Conservation (phyloP, 2,888 invertebrate species). For the Epinotia nisella region DNA sequence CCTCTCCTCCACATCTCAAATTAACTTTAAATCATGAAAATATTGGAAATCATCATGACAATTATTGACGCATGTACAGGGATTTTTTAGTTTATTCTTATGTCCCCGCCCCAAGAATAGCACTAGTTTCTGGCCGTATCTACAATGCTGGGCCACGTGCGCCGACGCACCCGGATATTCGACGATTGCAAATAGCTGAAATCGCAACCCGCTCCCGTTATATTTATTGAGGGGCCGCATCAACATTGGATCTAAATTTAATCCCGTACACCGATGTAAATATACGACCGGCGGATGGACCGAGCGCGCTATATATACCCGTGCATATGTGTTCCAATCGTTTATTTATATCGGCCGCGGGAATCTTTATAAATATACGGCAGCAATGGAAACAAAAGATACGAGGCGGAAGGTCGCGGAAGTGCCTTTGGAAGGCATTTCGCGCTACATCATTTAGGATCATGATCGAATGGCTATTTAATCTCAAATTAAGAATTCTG, state of each 20-base stretch:
- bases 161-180: conserved; percentile 45
- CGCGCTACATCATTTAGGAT: background rate
- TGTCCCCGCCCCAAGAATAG: too few species aligned
- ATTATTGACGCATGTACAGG: too few species aligned
- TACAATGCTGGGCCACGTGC: conserved; percentile 1
- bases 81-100: too few species aligned
- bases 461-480: too few species aligned
- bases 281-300: conserved; percentile 64
- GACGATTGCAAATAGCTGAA: conserved; percentile 48
- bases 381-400: conserved; percentile 61
- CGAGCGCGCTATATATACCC: conserved; percentile 50
- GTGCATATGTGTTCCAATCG: conserved; percentile 50
- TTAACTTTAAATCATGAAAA: too few species aligned
- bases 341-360: conserved; percentile 62
- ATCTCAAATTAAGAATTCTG: too few species aligned
- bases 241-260: conserved; percentile 71
- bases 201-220: conserved; percentile 45
- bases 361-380: conserved; percentile 60
- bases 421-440: conserved; percentile 49
- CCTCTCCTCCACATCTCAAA: too few species aligned
- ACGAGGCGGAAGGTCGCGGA: conserved; percentile 77
- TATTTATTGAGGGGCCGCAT: conserved; percentile 61
- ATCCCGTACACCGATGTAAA: conserved; percentile 62
- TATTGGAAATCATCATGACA: too few species aligned
- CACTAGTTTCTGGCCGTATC: too few species aligned